These are phyloP conservation scores for Stomorhina lunata DNA, from an alignment of 2,888 invertebrate species.

Conservation along the genomic window DNA sequence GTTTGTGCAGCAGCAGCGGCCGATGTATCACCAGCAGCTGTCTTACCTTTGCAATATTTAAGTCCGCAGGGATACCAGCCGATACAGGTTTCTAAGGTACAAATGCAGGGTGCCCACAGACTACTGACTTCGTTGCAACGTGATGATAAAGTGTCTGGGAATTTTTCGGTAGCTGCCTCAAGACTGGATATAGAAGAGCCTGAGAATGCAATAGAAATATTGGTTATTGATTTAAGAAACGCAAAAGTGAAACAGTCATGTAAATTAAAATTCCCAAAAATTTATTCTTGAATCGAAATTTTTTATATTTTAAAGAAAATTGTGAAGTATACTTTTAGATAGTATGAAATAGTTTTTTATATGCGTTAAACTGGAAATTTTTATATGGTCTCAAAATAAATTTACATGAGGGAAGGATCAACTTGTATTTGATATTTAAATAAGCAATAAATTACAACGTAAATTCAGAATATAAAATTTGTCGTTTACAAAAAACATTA, in stretches of 20 bases:
- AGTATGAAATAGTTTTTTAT: no score
- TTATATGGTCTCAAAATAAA: no score
- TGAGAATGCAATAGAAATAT: no score
- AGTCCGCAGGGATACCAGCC: conserved; percentile 98
- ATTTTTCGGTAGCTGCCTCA: conserved; percentile 86
- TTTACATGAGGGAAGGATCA: no score
- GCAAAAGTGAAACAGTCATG: background rate
- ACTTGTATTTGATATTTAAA: no score
- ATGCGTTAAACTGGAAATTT: no score
- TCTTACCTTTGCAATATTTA: conserved; percentile 94
- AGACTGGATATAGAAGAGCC: conserved; percentile 88
- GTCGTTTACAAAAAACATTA: background rate
- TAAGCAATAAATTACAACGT: no score
- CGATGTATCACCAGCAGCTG: conserved; percentile 80
- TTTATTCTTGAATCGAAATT: no score
- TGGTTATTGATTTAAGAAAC: background rate
- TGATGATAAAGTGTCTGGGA: conserved; percentile 82
- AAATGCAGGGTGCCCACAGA: conserved; percentile 88
- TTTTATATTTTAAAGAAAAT: no score
- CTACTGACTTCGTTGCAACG: conserved; percentile 86
- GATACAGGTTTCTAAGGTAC: conserved; percentile 92
- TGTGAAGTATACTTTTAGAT: no score
- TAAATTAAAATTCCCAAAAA: no score
- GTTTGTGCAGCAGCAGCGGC: conserved; percentile 80
- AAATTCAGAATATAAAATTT: no score